Percentiles rank a stretch among this genome's conserved stretches.
Evolutionary conservation across 1,140 invertebrate genomes (phyloP).

Genomic region (Drosophila ficusphila): DNA sequence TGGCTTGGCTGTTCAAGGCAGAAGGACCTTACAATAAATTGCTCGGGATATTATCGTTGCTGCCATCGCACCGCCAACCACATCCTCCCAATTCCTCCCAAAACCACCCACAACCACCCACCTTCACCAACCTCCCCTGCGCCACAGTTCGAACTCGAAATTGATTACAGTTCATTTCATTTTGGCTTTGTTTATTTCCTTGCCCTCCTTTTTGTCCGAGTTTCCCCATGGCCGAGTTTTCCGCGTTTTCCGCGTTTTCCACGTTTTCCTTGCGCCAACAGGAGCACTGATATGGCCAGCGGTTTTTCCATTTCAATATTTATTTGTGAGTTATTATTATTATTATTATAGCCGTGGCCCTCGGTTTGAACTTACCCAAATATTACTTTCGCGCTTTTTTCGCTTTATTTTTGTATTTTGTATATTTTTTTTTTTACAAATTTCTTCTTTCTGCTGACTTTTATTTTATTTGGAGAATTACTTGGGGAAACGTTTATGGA

Average conservation of each 20-base stretch:
- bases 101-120: no score
- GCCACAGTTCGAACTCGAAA: slow-evolving; percentile 36
- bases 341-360: slow-evolving; percentile 40
- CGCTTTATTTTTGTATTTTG: neutral
- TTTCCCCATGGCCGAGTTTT: no score
- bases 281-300: slow-evolving; percentile 44
- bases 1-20: slow-evolving; percentile 39
- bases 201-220: slow-evolving; percentile 13
- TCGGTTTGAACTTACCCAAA: slow-evolving; percentile 33
- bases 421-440: no score
- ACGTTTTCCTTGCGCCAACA: neutral
- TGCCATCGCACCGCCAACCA: neutral
- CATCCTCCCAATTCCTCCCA: neutral
- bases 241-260: slow-evolving; percentile 6
- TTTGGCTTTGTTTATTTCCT: slow-evolving; percentile 63
- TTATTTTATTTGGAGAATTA: slow-evolving; percentile 16
- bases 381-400: slow-evolving; percentile 53
- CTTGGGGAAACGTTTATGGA: neutral
- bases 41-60: slow-evolving; percentile 46
- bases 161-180: slow-evolving; percentile 66
- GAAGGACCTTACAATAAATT: slow-evolving; percentile 59
- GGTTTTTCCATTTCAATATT: slow-evolving; percentile 56
- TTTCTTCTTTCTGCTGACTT: slow-evolving; percentile 7
- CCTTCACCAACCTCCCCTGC: neutral
- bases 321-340: slow-evolving; percentile 61